Base-by-base conservation (phyloP, 92 coral and sea anemone species). In the Epizoanthus fatuus region DNA sequence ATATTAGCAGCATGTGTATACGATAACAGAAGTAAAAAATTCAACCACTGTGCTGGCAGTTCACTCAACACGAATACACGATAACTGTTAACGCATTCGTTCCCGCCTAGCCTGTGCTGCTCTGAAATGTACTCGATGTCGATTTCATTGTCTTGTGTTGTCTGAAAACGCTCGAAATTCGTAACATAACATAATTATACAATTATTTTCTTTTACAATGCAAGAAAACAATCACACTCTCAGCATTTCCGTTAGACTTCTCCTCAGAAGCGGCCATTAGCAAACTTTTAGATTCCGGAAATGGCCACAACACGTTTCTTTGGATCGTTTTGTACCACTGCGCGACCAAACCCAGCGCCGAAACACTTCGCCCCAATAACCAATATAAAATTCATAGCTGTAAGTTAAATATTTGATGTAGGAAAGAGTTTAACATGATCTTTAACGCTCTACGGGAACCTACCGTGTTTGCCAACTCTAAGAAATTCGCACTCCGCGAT, bases 381-480 rank as follows among this genome's bases (percentile, higher is more conserved):
- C 42, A 13, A 32, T 62, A 55, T 40, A 59, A 45, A 60, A 38
- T 76, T 60, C 52, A 77, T 60, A 17, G 51, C 70, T 42, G 57
- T n/a, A 20, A 77, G 70, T 56, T 2, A 75, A 60, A 77, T 60
- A 56, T 60, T 77, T 60, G 47, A 16, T 40, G 7, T 40, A 3
- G 19, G 14, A 19, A 58, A 49, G 32, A 5, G 20, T 25, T 22
- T 39, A 45, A 22, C 16, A 19, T 58, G 57, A 60, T 44, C 55
- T 37, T 22, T 7, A 40, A n/a, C 75, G 53, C 56, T 77, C 54
- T 77, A 40, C 37, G 55, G 68, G 55, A 77, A 92, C 99, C 95
- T 69, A 97, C 99, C 90, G 99, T 97, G 82, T 95, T 97, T 75
- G 99, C 99, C 66, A 97, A 86, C 59, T 97, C 99, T 63, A 97